Conservation (phyloP, 2,888 invertebrate genomes). For the Sericinus montela region DNA sequence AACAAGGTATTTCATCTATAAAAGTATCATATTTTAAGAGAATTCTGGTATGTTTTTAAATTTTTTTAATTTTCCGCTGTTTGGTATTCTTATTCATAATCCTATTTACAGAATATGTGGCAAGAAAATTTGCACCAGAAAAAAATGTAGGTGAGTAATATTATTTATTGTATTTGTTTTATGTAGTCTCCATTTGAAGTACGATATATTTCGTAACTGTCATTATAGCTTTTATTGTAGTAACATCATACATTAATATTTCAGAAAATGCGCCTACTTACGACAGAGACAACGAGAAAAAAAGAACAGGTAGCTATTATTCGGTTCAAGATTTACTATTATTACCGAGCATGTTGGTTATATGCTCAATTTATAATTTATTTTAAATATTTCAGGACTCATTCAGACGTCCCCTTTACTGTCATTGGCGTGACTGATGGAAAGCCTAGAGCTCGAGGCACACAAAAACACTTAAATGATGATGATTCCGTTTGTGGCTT, state of each 20-base stretch:
- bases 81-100: too few relatives aligned
- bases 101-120: slow-evolving; percentile 47
- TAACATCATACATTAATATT: too few relatives aligned
- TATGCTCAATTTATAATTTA: too few relatives aligned
- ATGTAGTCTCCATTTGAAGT: too few relatives aligned
- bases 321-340: too few relatives aligned
- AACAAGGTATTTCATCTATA: slow-evolving; percentile 40
- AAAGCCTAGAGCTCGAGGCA: slow-evolving; percentile 42
- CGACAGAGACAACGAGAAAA: slow-evolving; percentile 3
- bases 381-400: slow-evolving; percentile 19
- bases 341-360: too few relatives aligned
- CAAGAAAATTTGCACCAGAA: slow-evolving; percentile 43
- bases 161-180: too few relatives aligned
- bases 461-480: slow-evolving; percentile 36
- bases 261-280: slow-evolving; percentile 11
- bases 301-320: slow-evolving; percentile 6
- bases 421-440: slow-evolving; percentile 40
- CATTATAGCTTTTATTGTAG: too few relatives aligned
- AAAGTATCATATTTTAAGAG: not conserved
- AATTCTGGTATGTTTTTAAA: too few relatives aligned
- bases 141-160: slow-evolving; percentile 56
- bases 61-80: too few relatives aligned
- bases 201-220: too few relatives aligned
- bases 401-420: slow-evolving; percentile 28
- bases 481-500: slow-evolving; percentile 55